Percentiles rank a stretch among this genome's conserved stretches.
These are phyloP conservation scores for Fulmarus glacialis DNA, from an alignment of 2,113 vertebrate species.

Conservation along the genomic window DNA sequence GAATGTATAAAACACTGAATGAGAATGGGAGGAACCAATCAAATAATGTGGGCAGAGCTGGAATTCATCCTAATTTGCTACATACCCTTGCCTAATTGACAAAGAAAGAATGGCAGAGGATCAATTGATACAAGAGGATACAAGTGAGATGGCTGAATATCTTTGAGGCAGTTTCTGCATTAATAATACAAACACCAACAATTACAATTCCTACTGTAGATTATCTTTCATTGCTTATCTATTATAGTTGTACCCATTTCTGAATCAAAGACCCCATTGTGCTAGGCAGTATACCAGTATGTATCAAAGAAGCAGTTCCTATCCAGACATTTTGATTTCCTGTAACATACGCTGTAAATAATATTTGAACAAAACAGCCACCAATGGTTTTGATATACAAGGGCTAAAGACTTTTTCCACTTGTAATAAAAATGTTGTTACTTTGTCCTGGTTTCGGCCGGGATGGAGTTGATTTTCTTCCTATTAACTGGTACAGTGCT, in stretches of 20 bases:
- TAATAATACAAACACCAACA: conserved; percentile 54
- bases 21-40: conserved; percentile 23
- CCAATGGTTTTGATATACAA: not conserved
- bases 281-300: not conserved
- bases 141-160: conserved; percentile 38
- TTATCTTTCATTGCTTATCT: conserved; percentile 40
- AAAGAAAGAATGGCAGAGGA: conserved; percentile 25
- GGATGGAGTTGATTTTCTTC: no score
- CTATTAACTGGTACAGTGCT: no score
- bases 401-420: not conserved
- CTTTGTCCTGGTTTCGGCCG: no score
- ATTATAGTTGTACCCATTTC: conserved; percentile 30
- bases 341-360: not conserved
- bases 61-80: conserved; percentile 29
- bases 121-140: conserved; percentile 50
- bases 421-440: not conserved
- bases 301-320: not conserved
- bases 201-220: conserved; percentile 29
- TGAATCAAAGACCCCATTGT: conserved; percentile 25
- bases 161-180: conserved; percentile 32
- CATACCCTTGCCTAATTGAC: conserved; percentile 9
- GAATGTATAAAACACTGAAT: conserved; percentile 58
- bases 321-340: not conserved
- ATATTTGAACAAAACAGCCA: not conserved
- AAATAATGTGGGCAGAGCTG: not conserved